Evolutionary conservation across 1,140 invertebrate genomes (phyloP).

Genomic region (Charaxes varanes): DNA sequence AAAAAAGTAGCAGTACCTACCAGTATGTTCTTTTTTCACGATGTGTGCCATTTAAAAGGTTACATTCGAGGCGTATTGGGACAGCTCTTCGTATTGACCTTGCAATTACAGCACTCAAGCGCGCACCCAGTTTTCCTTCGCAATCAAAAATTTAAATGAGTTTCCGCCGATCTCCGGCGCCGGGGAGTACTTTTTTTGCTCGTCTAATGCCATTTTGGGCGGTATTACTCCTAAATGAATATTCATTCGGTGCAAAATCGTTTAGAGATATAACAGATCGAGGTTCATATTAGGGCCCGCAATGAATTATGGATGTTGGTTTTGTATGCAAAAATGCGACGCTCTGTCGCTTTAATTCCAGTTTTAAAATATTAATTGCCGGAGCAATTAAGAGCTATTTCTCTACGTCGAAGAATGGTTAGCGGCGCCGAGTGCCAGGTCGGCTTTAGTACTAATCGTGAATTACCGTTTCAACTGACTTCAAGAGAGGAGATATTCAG

Average conservation of each 20-base stretch:
- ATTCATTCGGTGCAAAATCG: constrained; percentile 66
- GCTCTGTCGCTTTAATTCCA: constrained; percentile 23
- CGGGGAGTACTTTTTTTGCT: constrained; percentile 48
- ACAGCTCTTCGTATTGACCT: too few relatives aligned
- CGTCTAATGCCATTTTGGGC: constrained; percentile 60
- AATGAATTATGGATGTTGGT: constrained; percentile 52
- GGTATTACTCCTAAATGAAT: constrained; percentile 68
- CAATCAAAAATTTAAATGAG: constrained; percentile 68
- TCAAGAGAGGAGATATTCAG: too few relatives aligned
- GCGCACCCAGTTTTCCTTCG: constrained; percentile 37
- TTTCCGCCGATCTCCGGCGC: constrained; percentile 36
- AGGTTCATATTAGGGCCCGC: constrained; percentile 58
- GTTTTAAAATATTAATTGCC: constrained; percentile 36
- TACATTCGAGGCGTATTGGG: too few relatives aligned
- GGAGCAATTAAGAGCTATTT: constrained; percentile 21
- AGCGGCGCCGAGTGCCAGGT: too few relatives aligned
- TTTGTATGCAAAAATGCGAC: constrained; percentile 45
- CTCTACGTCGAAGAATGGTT: not conserved
- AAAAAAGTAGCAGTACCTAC: too few relatives aligned
- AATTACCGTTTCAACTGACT: too few relatives aligned
- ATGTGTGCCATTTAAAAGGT: too few relatives aligned
- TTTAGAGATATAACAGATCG: constrained; percentile 69
- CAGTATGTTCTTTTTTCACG: too few relatives aligned
- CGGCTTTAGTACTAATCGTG: too few relatives aligned
- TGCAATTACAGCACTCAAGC: constrained; percentile 39